Conservation (phyloP, 2,888 invertebrate genomes). For the Drosophila yooni region DNA sequence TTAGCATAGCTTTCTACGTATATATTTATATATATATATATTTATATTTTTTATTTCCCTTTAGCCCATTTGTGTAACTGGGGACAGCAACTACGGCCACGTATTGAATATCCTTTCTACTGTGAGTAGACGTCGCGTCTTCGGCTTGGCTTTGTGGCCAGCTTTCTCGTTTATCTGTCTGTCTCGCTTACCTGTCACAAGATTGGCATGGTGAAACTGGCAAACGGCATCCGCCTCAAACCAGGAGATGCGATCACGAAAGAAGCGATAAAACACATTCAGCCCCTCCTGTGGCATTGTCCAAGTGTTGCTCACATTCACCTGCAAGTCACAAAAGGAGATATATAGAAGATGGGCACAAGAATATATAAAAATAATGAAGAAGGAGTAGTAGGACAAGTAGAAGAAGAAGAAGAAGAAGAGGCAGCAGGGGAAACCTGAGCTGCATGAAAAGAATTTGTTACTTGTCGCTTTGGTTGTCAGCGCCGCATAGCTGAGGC, state of each 20-base stretch:
- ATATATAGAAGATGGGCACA: constrained; percentile 1
- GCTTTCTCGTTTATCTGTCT: not conserved
- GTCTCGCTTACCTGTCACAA: constrained; percentile 89
- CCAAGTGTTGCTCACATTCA: constrained; percentile 93
- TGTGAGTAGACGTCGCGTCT: constrained; percentile 7
- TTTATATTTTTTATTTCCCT: not conserved
- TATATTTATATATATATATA: not conserved
- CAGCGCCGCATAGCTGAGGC: constrained; percentile 30
- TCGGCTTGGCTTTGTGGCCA: constrained; percentile 30
- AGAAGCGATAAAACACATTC: constrained; percentile 93
- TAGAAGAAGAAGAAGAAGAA: not conserved
- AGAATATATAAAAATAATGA: not conserved
- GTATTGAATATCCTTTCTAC: constrained; percentile 28
- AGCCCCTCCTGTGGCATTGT: constrained; percentile 92
- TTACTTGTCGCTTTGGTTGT: constrained; percentile 35
- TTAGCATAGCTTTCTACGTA: constrained; percentile 44
- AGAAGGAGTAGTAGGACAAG: not conserved
- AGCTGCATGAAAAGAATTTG: constrained; percentile 26
- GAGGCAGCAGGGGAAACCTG: not conserved
- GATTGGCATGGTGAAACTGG: constrained; percentile 92
- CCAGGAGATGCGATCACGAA: constrained; percentile 93
- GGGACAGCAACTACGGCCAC: not conserved
- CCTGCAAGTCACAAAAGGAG: constrained; percentile 86
- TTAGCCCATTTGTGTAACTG: not conserved
- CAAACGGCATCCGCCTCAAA: constrained; percentile 93